Evolutionary conservation across 2,113 vertebrate genomes (phyloP), one percentile per base, ranked within the genome.

Genomic region (Planiliza haematocheilus): DNA sequence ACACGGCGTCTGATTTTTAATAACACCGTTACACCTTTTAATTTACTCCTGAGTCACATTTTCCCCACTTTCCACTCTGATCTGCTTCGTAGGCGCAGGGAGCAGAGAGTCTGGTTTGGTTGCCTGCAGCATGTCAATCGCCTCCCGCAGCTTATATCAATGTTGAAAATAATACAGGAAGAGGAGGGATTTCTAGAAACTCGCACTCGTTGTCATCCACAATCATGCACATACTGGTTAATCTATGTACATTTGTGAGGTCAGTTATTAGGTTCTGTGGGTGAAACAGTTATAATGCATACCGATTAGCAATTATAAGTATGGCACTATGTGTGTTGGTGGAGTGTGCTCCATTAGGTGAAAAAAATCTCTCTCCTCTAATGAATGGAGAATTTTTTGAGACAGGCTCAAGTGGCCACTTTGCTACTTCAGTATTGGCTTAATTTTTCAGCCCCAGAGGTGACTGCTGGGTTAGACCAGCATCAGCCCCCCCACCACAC

Each of bases 11-110:
- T 41, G 60, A 61, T 46, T 77, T 74, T 64, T 70, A 78, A 79
- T 70, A 59, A 81, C 45, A n/a, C 50, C 37, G 16, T 45, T 73
- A 48, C 63, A 67, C 55, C 59, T 74, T 79, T 65, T 71, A 70
- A 82, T 84, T 56, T 49, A 45, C 61, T 53, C 8, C 58, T 46
- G 50, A 80, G 52, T 73, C 63, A 61, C 1, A 70, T 49, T 18
- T 30, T 43, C 59, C 42, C 9, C 43, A 62, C 60, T 60, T 76
- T 59, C 20, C 46, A 56, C 36, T 55, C 41, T 50, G 62, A 63
- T 81, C 24, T 62, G 70, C 34, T 53, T 56, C 34, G 36, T 7
- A 58, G 45, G 46, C 45, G 24, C 6, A 13, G 30, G 10, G 7
- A 56, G 63, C 39, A 46, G 52, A n/a, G 42, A 39, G 45, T 20